Conservation (phyloP, 2,113 vertebrate genomes). For the Ondatra zibethicus region DNA sequence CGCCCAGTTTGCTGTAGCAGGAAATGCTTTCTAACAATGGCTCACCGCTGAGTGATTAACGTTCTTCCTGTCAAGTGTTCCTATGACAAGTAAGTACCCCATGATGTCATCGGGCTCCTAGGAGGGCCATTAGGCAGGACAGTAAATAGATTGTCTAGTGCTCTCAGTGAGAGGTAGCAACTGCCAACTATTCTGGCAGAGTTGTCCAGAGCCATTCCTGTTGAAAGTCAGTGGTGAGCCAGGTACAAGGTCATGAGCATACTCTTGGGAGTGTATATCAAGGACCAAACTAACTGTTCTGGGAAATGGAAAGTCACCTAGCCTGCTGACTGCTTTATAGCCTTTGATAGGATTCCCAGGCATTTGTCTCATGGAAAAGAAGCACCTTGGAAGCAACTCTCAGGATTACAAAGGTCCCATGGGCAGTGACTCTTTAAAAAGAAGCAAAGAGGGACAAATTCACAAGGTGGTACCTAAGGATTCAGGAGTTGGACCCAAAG, state of each 20-base stretch:
- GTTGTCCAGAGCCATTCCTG: background rate
- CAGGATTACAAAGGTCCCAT: background rate
- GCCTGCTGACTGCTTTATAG: background rate
- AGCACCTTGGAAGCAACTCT: constrained; percentile 1
- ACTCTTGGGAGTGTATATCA: background rate
- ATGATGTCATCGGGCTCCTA: background rate
- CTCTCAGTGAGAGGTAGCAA: background rate
- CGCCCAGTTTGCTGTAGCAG: background rate
- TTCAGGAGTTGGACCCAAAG: background rate
- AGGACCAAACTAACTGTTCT: background rate
- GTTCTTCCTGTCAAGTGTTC: background rate
- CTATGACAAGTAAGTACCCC: background rate
- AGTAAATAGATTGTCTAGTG: background rate
- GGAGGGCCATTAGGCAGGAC: background rate
- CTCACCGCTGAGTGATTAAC: background rate
- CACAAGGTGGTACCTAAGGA: background rate
- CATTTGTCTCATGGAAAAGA: background rate
- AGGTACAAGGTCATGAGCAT: background rate
- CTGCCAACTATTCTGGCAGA: background rate
- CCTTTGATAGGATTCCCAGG: background rate
- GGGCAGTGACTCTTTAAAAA: background rate
- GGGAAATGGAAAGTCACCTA: background rate
- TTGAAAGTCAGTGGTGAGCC: background rate
- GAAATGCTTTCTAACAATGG: background rate
- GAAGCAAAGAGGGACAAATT: background rate